These are phyloP conservation scores for Rhagoletis pomonella DNA, from an alignment of 1,140 invertebrate genomes.

Conservation along the genomic window DNA sequence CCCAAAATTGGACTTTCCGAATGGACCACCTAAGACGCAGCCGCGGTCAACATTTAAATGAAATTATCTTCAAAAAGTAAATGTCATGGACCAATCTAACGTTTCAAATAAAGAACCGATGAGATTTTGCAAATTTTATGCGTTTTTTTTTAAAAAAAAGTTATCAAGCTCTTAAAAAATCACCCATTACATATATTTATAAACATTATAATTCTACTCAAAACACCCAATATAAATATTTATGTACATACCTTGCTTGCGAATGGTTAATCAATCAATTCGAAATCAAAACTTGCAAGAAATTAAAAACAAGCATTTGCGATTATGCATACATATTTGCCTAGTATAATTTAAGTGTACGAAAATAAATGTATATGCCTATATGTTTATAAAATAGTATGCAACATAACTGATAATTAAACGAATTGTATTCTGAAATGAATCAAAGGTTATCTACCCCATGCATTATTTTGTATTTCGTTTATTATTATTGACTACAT, in stretches of 20 bases:
- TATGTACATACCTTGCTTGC: background rate
- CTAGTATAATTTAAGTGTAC: too few species aligned
- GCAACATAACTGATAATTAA: background rate
- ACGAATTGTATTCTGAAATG: background rate
- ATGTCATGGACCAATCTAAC: too few species aligned
- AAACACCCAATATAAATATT: too few species aligned
- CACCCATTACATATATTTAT: too few species aligned
- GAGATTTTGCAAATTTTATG: too few species aligned
- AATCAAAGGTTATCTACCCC: conserved; percentile 39
- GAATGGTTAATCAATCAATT: background rate
- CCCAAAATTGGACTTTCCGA: too few species aligned
- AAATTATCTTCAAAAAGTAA: too few species aligned
- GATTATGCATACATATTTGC: background rate
- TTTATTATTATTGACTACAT: too few species aligned
- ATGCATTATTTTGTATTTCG: background rate
- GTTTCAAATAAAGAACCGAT: too few species aligned
- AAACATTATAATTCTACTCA: background rate
- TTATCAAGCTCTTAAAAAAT: background rate
- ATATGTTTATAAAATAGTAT: conserved; percentile 9
- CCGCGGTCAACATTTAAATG: too few species aligned
- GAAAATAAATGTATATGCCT: background rate
- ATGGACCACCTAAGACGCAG: too few species aligned
- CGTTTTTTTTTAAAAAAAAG: too few species aligned
- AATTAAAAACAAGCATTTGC: conserved; percentile 30
- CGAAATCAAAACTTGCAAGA: background rate